Base-by-base conservation (phyloP, 2,113 vertebrate genomes). In the Bolborhynchus lineola region DNA sequence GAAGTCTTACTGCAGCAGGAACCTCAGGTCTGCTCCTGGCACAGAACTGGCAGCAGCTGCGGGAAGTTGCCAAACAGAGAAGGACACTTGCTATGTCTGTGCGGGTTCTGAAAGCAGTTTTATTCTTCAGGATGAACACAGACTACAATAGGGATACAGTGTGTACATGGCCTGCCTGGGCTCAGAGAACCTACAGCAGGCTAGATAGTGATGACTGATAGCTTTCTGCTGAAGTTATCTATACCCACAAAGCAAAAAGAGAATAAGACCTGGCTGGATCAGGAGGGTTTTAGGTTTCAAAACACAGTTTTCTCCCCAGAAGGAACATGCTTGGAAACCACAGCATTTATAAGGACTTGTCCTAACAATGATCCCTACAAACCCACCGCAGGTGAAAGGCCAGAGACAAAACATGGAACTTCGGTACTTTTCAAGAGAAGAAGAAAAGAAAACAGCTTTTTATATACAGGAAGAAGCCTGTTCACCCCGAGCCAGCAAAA, bases 91-190 rank as follows among this genome's bases (percentile, higher is more conserved):
- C 5, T 17, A 16, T 4, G 17, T 49, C 44, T 55, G 1, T 47
- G 59, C 31, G 70, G 41, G 26, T 70, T 86, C 25, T 83, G 79
- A 90, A 86, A 81, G 71, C 55, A 46, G 53, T 74, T 96, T 96
- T 94, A 95, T 93, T 92, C 55, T 74, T 68, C 67, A 92, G 60
- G 31, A 37, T 37, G 50, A 75, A n/a, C 23, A 76, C 6, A 35
- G 63, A 35, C 37, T 59, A 21, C 49, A 49, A 37, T 75, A 77
- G 46, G 28, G 9, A 10, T 28, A 11, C 28, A n/a, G 10, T 31
- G 18, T 1, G 4, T 28, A 18, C 18, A 7, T 5, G 46, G 28
- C 33, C 49, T 28, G 28, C 18, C n/a, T 49, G 55, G 15, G 25
- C 3, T 72, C n/a, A 28, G 41, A 57, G 52, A 65, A 7, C 29